These are phyloP conservation scores for Diplodus puntazzo DNA, from an alignment of 2,797 vertebrate genomes.

Conservation along the genomic window DNA sequence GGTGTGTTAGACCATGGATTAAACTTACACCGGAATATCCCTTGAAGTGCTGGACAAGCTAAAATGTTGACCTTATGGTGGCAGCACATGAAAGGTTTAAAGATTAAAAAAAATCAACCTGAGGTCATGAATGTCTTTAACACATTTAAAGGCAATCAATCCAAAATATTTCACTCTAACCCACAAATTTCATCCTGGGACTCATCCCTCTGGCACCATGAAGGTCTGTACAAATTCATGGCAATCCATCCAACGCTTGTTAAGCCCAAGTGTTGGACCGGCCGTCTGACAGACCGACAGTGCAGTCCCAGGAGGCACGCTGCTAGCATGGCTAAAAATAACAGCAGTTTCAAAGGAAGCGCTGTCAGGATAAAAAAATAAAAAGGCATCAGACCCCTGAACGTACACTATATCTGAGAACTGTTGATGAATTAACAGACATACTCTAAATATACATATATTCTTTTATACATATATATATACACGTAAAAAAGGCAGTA, in stretches of 20 bases:
- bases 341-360: neutral
- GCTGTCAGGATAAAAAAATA: slow-evolving; percentile 1
- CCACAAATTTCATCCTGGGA: neutral
- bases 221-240: neutral
- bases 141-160: neutral
- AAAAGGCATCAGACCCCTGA: neutral
- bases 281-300: neutral
- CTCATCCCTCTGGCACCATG: neutral
- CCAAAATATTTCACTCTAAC: neutral
- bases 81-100: neutral
- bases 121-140: neutral
- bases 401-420: neutral
- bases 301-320: neutral
- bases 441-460: neutral
- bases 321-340: slow-evolving; percentile 12
- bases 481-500: too few relatives aligned
- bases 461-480: too few relatives aligned
- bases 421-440: neutral
- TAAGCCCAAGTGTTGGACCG: neutral
- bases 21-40: too few relatives aligned
- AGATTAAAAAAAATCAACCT: too few relatives aligned
- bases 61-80: too few relatives aligned
- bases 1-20: too few relatives aligned
- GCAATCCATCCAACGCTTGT: neutral
- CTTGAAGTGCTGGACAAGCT: neutral